Conservation (phyloP, 2,888 invertebrate genomes). For the Tholera decimalis region DNA sequence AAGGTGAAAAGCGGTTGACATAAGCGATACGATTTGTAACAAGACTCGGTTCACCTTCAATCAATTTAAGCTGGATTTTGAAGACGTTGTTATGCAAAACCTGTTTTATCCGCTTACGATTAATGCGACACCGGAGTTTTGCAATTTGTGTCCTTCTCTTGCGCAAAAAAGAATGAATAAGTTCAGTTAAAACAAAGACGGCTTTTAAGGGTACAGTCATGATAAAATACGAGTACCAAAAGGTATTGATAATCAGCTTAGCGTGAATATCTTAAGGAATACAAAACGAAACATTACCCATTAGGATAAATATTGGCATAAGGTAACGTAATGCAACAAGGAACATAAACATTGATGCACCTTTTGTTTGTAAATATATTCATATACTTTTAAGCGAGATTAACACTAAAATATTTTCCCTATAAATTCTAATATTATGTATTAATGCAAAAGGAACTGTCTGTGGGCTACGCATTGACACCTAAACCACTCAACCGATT, state of each 20-base stretch:
- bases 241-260: neutral
- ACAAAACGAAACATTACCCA: no score
- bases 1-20: conserved; percentile 72
- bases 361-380: no score
- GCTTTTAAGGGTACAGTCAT: neutral
- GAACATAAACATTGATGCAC: no score
- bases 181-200: conserved; percentile 30
- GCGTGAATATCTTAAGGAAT: no score
- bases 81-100: conserved; percentile 30
- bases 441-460: no score
- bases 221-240: neutral
- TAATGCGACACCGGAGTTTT: conserved; percentile 26
- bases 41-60: conserved; percentile 49
- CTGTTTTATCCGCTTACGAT: conserved; percentile 51
- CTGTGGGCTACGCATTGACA: no score
- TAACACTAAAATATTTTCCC: no score
- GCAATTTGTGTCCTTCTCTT: neutral
- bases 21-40: conserved; percentile 70
- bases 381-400: no score
- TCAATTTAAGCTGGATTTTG: conserved; percentile 46
- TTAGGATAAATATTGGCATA: no score
- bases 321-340: no score
- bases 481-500: no score
- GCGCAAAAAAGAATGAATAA: conserved; percentile 9
- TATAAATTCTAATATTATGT: no score